These are phyloP conservation scores for Apamea crenata DNA, from an alignment of 2,888 invertebrate species.

Conservation along the genomic window DNA sequence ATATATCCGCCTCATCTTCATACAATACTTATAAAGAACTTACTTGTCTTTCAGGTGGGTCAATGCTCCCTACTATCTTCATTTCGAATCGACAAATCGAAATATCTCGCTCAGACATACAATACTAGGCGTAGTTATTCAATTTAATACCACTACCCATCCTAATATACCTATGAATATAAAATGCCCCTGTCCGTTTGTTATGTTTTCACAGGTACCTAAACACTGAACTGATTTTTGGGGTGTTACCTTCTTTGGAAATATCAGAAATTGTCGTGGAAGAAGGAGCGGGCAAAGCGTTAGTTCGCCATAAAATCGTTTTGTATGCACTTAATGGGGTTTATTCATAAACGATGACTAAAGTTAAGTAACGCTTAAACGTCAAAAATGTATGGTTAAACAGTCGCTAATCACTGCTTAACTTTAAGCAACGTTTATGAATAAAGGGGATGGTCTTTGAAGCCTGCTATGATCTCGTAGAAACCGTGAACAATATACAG, in stretches of 20 bases:
- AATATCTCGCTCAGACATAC: neutral
- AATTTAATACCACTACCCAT: neutral
- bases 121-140: neutral
- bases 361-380: too few species aligned
- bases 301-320: neutral
- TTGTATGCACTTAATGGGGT: neutral
- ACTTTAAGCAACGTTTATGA: too few species aligned
- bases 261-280: neutral
- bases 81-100: neutral
- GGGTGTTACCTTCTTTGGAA: neutral
- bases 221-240: neutral
- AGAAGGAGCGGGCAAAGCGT: neutral
- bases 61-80: neutral
- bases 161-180: neutral
- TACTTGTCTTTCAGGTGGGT: neutral
- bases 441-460: too few species aligned
- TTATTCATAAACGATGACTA: too few species aligned
- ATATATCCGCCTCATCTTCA: neutral
- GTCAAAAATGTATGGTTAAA: too few species aligned
- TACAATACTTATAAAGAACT: neutral
- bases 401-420: too few species aligned
- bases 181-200: neutral
- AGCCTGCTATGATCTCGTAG: neutral
- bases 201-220: neutral
- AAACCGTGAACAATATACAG: neutral